Evolutionary conservation across 1,140 invertebrate genomes (phyloP), one percentile per base, ranked within the genome.

Genomic region (Lucilia cuprina): DNA sequence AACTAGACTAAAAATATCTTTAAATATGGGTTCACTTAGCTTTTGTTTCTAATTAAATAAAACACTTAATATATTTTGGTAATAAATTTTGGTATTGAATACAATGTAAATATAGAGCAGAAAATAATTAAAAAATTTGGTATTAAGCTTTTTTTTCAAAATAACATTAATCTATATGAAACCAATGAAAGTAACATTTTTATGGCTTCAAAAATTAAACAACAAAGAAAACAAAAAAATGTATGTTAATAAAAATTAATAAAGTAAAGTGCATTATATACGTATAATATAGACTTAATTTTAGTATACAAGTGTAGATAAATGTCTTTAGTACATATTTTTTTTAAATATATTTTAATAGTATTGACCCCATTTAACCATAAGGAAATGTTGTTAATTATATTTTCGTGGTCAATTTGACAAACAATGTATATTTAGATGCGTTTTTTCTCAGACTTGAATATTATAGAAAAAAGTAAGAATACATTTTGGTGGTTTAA

Each of bases 401-500:
- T 70, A 9, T 70, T 25, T 7, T 21, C 5, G n/a, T 70, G n/a
- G 19, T 70, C 10, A 21, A 70, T 19, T 70, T 21, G 19, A 70
- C 19, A 70, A 70, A 70, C 7, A 70, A 7, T 30, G 25, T 30
- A 30, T 30, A 30, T 70, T 70, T 70, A 70, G n/a, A 70, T 21
- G 65, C 19, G 21, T 10, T 55, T n/a, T 25, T 70, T 3, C 25
- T 70, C 65, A 70, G 65, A 70, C 65, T 70, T 70, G 21, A 10
- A 70, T 25, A 21, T 70, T n/a, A n/a, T 19, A 21, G 8, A 70
- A 7, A 70, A 21, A 14, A 55, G 2, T 49, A 49, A 55, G 19
- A 25, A 70, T 70, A 70, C 65, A 70, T 70, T 8, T 70, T 60
- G 55, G 55, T 60, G 7, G 5, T 50, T 86, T 87, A 88, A 82